A percentile compares a stretch with the other conserved stretches of the same genome.
phyloP scores from a whole-genome alignment of 37 sponge, comb jelly and placozoan species.

The Agelas oroides region DNA sequence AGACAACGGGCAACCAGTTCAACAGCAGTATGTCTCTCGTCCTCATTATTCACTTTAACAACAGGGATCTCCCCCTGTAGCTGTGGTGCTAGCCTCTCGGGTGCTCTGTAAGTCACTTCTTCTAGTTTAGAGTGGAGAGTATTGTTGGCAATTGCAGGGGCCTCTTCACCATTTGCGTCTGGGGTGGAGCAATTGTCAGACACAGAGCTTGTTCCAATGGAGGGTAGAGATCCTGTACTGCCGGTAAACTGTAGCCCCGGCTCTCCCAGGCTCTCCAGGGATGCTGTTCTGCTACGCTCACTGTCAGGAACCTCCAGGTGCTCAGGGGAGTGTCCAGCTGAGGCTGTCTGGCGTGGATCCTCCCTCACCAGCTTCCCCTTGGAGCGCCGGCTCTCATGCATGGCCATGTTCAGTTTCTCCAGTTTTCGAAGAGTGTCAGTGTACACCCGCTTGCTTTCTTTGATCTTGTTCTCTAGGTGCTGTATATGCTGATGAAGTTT shows the following conservation, averaged over 20 bases:
- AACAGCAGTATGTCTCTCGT: too few relatives aligned
- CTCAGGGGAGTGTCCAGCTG: slow-evolving; percentile 17
- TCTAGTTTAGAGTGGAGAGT: too few relatives aligned
- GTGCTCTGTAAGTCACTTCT: too few relatives aligned
- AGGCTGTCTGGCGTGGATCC: slow-evolving; percentile 4
- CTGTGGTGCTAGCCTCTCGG: too few relatives aligned
- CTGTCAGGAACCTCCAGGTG: background rate
- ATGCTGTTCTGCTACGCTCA: background rate
- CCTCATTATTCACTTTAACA: too few relatives aligned
- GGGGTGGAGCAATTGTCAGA: background rate
- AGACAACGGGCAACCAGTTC: too few relatives aligned
- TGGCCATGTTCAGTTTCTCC: slow-evolving; percentile 40
- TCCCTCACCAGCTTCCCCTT: background rate
- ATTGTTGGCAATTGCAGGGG: too few relatives aligned
- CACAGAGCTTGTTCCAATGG: slow-evolving; percentile 18
- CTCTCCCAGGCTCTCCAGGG: slow-evolving; percentile 23
- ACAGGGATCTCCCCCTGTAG: too few relatives aligned
- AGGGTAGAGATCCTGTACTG: slow-evolving; percentile 37
- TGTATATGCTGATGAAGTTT: background rate
- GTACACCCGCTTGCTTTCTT: slow-evolving; percentile 24
- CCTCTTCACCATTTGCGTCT: too few relatives aligned
- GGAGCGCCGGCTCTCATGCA: slow-evolving; percentile 38
- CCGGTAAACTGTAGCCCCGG: slow-evolving; percentile 23
- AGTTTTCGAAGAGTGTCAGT: slow-evolving; percentile 37
- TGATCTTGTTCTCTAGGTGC: slow-evolving; percentile 20